Base-by-base conservation (phyloP, 2,888 invertebrate genomes). In the Cheilosia impressa region DNA sequence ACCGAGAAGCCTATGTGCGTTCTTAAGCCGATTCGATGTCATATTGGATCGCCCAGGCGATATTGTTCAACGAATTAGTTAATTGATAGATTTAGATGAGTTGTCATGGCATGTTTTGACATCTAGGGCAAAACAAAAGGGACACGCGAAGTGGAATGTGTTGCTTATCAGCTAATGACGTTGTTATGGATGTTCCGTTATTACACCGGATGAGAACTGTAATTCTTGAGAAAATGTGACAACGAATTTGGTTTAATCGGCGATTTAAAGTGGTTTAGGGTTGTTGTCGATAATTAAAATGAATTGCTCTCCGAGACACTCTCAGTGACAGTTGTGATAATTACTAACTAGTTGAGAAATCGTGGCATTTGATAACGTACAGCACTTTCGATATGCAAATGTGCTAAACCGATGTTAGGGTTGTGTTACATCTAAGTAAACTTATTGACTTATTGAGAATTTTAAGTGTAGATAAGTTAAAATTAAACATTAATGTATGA, bases 61-160 rank as follows among this genome's bases (percentile, higher is more conserved):
- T 55, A 68, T 82, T 78, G 78, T 78, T 41, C 66, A 73, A 43
- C 45, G 57, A 83, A 83, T 83, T 79, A 79, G 84, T 75, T 84
- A 80, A 84, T 84, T 84, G 84, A 84, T 55, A 66, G 80, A 84
- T 60, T 60, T 75, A 66, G 73, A 79, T 57, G 78, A 63, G 53
- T 73, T 79, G 43, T 57, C 31, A 50, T 57, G 73, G 45, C 50
- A 69, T 72, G 50, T 76, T 76, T 27, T 62, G 68, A 63, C 69
- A 62, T 31, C 19, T 27, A 34, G 34, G 22, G 19, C 38, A 38
- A 38, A 7, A 22, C 13, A 19, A 7, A 17, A 34, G 15, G 19
- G 52, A 22, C 15, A 2, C n/a, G 5, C 10, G 24, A n/a, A 15
- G 55, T 19, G 38, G 52, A 45, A 17, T 38, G 13, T 13, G 38